Evolutionary conservation across 2,113 vertebrate species (phyloP).

Genomic region (Dicrurus megarhynchus): DNA sequence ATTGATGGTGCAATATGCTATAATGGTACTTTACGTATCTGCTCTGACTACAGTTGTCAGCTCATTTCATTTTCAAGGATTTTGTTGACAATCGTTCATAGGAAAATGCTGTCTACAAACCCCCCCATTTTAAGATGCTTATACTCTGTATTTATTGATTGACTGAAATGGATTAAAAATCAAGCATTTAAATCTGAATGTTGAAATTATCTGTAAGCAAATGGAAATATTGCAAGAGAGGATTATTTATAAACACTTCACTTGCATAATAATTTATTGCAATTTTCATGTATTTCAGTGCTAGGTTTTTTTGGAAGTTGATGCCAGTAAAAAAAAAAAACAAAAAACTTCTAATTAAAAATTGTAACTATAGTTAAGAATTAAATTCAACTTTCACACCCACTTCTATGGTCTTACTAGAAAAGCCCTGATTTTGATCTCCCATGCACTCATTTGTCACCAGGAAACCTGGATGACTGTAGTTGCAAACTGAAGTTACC

Average conservation of each 20-base stretch:
- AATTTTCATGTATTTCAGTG: background rate
- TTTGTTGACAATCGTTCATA: background rate
- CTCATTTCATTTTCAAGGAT: constrained; percentile 30
- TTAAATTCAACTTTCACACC: background rate
- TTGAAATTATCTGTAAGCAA: background rate
- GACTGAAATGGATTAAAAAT: background rate
- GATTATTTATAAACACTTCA: background rate
- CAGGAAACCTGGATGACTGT: background rate
- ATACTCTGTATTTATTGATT: background rate
- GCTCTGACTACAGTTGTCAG: background rate
- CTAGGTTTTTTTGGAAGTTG: background rate
- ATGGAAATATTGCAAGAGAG: background rate
- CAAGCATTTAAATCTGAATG: background rate
- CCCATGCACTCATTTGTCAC: background rate
- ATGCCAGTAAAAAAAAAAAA: background rate
- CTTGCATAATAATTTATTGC: background rate
- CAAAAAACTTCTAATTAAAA: background rate
- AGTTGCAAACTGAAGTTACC: background rate
- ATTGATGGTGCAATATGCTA: constrained; percentile 15
- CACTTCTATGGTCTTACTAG: background rate
- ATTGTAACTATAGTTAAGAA: background rate
- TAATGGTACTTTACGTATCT: background rate
- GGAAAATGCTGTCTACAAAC: background rate
- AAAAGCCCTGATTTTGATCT: background rate
- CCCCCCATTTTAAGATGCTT: background rate